Conservation (phyloP, 35 echinoderm and acorn worm species). For the Lytechinus pictus region DNA sequence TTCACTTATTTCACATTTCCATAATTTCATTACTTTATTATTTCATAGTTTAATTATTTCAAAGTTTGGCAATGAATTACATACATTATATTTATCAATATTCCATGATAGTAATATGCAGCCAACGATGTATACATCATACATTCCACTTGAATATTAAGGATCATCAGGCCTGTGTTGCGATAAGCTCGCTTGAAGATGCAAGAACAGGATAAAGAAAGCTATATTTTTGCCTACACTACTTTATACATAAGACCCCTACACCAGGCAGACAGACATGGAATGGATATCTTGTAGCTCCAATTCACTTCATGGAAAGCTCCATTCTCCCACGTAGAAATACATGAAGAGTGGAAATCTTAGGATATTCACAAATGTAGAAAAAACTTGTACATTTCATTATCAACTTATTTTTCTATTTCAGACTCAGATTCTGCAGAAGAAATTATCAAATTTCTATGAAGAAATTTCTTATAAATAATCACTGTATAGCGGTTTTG, state of each 20-base stretch:
- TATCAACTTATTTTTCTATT: background rate
- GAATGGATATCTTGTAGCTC: background rate
- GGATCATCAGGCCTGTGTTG: background rate
- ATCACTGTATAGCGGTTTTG: background rate
- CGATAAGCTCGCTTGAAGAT: background rate
- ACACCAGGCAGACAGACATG: background rate
- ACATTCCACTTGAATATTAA: background rate
- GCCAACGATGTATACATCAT: background rate
- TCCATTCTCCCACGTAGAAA: background rate
- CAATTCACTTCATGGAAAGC: background rate
- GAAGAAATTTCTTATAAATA: background rate
- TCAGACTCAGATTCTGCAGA: background rate
- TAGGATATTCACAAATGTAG: background rate
- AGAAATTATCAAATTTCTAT: background rate
- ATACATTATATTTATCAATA: background rate
- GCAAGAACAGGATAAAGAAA: background rate
- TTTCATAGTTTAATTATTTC: background rate
- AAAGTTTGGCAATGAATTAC: background rate
- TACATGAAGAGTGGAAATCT: background rate
- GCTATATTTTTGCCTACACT: background rate
- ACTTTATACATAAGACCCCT: constrained; percentile 10
- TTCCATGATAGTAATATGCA: background rate
- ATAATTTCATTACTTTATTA: too few relatives aligned
- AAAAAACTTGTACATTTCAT: background rate
- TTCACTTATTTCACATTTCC: background rate